Conservation (phyloP, 2,113 vertebrate species). For the Nesospiza acunhae region DNA sequence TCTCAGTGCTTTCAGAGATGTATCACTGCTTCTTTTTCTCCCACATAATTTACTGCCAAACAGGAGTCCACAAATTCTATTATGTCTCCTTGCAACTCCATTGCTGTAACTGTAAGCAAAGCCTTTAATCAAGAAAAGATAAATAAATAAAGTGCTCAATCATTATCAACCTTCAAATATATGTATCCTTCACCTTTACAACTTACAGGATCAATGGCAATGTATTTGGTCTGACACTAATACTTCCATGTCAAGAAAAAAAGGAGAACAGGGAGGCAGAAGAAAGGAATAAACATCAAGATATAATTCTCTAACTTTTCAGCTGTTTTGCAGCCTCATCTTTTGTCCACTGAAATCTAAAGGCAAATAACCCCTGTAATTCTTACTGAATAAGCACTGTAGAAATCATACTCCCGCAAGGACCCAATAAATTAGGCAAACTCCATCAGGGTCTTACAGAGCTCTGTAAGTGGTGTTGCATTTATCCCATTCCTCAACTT, state of each 20-base stretch:
- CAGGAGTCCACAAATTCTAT: background rate
- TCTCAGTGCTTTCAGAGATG: background rate
- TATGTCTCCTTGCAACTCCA: background rate
- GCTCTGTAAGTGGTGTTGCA: background rate
- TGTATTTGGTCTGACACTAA: background rate
- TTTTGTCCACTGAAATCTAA: background rate
- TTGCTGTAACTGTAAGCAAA: background rate
- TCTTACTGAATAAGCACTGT: background rate
- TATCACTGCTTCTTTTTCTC: background rate
- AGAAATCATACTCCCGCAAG: background rate
- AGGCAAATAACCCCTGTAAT: background rate
- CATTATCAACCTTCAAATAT: background rate
- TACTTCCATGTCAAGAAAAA: background rate
- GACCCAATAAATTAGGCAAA: background rate
- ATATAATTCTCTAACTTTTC: background rate
- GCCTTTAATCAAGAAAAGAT: background rate
- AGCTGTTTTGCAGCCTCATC: background rate
- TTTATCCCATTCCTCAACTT: background rate
- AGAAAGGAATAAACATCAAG: background rate
- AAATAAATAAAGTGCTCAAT: background rate
- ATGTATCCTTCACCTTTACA: background rate
- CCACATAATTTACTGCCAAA: background rate
- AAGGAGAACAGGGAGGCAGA: fast-evolving
- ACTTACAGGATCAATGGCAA: background rate
- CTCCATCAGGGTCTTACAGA: background rate